A percentile compares a stretch with the other conserved stretches of the same genome.
Conservation (phyloP, 1,140 invertebrate genomes). For the Pectinophora gossypiella region DNA sequence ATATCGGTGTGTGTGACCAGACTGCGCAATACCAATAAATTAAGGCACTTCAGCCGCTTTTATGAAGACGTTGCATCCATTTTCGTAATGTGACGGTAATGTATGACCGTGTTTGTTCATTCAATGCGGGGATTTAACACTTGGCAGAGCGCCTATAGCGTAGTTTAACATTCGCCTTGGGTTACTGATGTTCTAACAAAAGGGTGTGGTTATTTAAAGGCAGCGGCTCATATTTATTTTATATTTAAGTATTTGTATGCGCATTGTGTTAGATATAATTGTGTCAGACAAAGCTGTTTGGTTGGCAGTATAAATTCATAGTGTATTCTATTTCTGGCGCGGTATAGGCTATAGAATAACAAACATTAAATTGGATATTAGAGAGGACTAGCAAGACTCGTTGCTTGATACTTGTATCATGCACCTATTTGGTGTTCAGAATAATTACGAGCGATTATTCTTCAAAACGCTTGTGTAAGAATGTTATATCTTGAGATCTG, state of each 20-base stretch:
- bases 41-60: constrained; percentile 13
- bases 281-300: too few species aligned
- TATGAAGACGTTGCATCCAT: constrained; percentile 25
- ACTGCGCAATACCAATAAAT: constrained; percentile 16
- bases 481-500: background rate
- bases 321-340: too few species aligned
- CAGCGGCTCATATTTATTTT: too few species aligned
- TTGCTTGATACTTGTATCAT: too few species aligned
- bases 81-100: constrained; percentile 30
- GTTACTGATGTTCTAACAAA: too few species aligned
- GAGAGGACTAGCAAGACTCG: too few species aligned
- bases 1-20: constrained; percentile 27
- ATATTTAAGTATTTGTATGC: too few species aligned
- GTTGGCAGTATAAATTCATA: too few species aligned
- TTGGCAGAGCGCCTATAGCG: background rate
- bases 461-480: background rate
- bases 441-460: background rate
- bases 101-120: constrained; percentile 25
- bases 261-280: background rate
- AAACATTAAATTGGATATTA: too few species aligned
- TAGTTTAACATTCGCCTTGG: too few species aligned
- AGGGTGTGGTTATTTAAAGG: background rate
- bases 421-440: too few species aligned
- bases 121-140: constrained; percentile 12
- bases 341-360: too few species aligned